Evolutionary conservation across 2,113 vertebrate genomes (phyloP), one percentile per base, ranked within the genome.

Genomic region (Sterrhoptilus dennistouni): DNA sequence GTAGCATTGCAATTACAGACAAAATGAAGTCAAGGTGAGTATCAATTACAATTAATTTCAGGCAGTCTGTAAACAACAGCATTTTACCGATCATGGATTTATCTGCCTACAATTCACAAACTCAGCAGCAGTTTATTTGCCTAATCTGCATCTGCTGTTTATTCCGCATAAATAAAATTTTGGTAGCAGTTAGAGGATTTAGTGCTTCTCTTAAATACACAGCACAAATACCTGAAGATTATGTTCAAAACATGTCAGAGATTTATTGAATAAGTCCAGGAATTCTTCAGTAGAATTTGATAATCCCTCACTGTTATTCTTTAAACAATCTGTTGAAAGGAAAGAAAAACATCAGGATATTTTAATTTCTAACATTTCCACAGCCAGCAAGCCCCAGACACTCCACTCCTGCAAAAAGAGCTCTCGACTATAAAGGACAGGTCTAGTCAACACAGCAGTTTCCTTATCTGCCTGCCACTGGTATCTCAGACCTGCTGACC

Each of bases 231-330:
- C 99, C 98, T 99, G 98, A 93, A 98, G 97, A 93, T 98, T 98
- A 93, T 98, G 98, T 83, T 99, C 98, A 97, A 99, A 99, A 97
- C 99, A 99, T 75, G 91, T 96, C 96, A 98, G 96, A 15, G 99
- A 98, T 82, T 98, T 95, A 97, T 99, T 99, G 97, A 98, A 98
- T 45, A 81, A 90, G 68, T 83, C 87, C 96, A 99, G 96, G 96
- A 99, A 99, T 95, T 98, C 68, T 69, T 98, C 82, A 3, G 98
- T 99, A 93, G 96, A 98, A 91, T 98, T 98, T 83, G 98, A 98
- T 87, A 99, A 96, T 74, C 95, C 97, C 60, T 97, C 94, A 21
- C 92, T 93, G 77, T 91, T 96, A 92, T 83, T 87, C 45, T 87
- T 96, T 90, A 99, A 96, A 90, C 99, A 99, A 42, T 98, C 99